Base-by-base conservation (phyloP, 1,140 invertebrate species). In the Drosophila leontia region DNA sequence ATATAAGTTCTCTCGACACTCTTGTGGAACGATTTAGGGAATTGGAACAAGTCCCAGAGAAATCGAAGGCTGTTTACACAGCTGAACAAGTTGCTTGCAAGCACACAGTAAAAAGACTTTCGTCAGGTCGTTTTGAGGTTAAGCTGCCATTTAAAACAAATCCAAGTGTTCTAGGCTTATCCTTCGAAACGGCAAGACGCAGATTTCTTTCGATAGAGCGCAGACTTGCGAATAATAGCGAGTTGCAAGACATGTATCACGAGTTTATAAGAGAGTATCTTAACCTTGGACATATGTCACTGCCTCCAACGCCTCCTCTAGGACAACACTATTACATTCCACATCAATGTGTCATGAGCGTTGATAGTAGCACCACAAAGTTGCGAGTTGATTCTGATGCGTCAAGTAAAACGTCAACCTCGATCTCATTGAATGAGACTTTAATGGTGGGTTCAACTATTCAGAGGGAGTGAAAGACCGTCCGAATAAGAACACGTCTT, bases 21-120 rank as follows among this genome's bases (percentile, higher is more conserved):
- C n/a, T 50, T 7, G 35, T 60, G n/a, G 12, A 58, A 29, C 5
- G 56, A 6, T 60, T 68, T 48, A 60, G 44, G 57, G 57, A 68
- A n/a, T 17, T 60, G 37, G 15, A 68, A 37, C 32, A 60, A 12
- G 8, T 68, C 19, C 17, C 23, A 23, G 23, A 23, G 23, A 23
- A 23, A 23, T 23, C 13, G 45, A 59, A 37, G 34, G 7, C 29
- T 37, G 13, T 13, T 17, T 44, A 44, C 26, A 63, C 47, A 17
- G 26, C 41, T 57, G 19, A 60, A 58, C 29, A 68, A 41, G 12
- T 62, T 2, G 17, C 26, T 17, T 62, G 60, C 9, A 34, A 62
- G 34, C 9, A 44, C 13, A 1, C 23, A 3, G 8, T 37, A 3
- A 1, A 13, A 11, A 63, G n/a, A 17, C 17, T 35, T 7, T 13